These are phyloP conservation scores for Elegia similella DNA, from an alignment of 2,888 invertebrate species.

Conservation along the genomic window DNA sequence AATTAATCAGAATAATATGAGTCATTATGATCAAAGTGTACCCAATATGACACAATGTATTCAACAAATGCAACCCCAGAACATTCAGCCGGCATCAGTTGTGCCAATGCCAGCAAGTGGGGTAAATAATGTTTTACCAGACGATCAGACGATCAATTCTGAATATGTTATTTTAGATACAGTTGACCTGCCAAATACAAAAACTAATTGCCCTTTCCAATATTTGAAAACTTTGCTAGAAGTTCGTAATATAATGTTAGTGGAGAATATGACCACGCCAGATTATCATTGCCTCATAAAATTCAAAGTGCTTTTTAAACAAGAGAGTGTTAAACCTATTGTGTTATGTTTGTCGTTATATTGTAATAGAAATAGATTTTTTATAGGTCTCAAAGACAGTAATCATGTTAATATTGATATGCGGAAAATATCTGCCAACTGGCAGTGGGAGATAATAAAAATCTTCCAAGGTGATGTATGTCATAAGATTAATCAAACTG, in stretches of 20 bases:
- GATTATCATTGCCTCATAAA: slow-evolving; percentile 51
- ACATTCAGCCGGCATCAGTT: not conserved
- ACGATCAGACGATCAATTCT: slow-evolving; percentile 6
- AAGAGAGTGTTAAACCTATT: slow-evolving; percentile 45
- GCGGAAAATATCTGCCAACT: slow-evolving; percentile 50
- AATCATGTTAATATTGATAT: slow-evolving; percentile 45
- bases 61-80: not conserved
- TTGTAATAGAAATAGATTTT: slow-evolving; percentile 44
- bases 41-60: not conserved
- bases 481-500: slow-evolving; percentile 44
- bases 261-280: slow-evolving; percentile 34
- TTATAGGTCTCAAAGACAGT: slow-evolving; percentile 51
- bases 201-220: slow-evolving; percentile 54
- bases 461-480: slow-evolving; percentile 50
- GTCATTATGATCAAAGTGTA: not conserved
- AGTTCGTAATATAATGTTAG: slow-evolving; percentile 48
- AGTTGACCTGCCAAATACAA: slow-evolving; percentile 57
- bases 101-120: not conserved
- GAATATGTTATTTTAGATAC: slow-evolving; percentile 51
- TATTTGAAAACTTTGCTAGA: slow-evolving; percentile 56
- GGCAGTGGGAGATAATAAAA: slow-evolving; percentile 74
- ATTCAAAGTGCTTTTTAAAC: slow-evolving; percentile 59
- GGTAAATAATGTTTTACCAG: slow-evolving; percentile 1
- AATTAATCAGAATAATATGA: slow-evolving; percentile 6
- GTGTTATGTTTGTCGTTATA: slow-evolving; percentile 49